phyloP scores from a whole-genome alignment of 64 coral and sea anemone genomes.

The Acropora yongei region DNA sequence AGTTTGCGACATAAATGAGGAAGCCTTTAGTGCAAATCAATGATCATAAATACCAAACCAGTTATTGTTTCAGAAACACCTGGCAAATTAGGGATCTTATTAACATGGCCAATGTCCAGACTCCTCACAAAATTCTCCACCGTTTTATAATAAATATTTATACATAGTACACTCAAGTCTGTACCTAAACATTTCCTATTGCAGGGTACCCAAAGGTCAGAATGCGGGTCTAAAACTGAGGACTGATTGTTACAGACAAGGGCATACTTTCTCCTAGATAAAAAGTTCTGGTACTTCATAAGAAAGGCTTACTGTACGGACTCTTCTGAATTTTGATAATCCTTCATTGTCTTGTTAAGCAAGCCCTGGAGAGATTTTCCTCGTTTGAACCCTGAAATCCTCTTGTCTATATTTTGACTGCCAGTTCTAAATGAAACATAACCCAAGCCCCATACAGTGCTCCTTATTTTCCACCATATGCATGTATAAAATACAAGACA shows the following conservation, averaged over 20 bases:
- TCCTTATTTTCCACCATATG: no score
- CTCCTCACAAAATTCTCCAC: not conserved
- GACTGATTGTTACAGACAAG: not conserved
- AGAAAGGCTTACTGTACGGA: not conserved
- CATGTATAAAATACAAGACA: no score
- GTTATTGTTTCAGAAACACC: slow-evolving; percentile 8
- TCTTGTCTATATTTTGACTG: no score
- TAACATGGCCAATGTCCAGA: slow-evolving; percentile 27
- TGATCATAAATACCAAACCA: slow-evolving; percentile 12
- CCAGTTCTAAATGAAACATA: no score
- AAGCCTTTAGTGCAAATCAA: slow-evolving; percentile 3
- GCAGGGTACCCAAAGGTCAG: slow-evolving; percentile 14
- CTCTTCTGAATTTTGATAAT: not conserved
- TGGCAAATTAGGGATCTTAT: not conserved
- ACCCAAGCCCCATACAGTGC: no score
- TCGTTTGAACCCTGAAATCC: no score
- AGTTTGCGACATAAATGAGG: not conserved
- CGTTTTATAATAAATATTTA: not conserved
- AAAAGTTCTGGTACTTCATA: no score
- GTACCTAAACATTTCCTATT: slow-evolving; percentile 27
- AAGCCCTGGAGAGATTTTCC: no score
- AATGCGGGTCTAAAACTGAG: not conserved
- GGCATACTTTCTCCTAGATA: no score
- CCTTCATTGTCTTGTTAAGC: not conserved
- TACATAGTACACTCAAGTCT: not conserved